Evolutionary conservation across 2,113 vertebrate genomes (phyloP).

Genomic region (Phaethornis superciliosus): DNA sequence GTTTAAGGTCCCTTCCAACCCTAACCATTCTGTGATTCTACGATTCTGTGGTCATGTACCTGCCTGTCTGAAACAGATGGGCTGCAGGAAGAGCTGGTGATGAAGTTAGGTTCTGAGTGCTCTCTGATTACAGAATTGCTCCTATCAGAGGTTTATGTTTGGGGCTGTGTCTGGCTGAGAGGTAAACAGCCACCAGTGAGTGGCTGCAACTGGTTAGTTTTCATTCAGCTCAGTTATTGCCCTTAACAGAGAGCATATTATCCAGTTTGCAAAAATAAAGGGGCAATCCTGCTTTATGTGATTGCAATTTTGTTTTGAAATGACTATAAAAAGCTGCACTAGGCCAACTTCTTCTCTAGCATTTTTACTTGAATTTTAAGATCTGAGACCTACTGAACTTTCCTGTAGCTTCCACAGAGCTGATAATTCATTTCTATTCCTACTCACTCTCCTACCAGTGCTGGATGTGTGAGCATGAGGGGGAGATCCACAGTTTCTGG

Average conservation of each 20-base stretch:
- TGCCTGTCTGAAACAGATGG: background rate
- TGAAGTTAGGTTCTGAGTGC: background rate
- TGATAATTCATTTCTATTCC: constrained; percentile 1
- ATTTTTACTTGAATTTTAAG: constrained; percentile 29
- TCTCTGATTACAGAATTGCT: background rate
- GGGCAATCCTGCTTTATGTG: background rate
- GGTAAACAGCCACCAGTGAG: background rate
- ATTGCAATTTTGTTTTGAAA: background rate
- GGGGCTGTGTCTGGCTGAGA: background rate
- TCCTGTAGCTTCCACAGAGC: background rate
- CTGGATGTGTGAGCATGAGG: background rate
- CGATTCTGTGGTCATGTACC: background rate
- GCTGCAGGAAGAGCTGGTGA: background rate
- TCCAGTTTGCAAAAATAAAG: background rate
- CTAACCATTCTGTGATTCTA: no score
- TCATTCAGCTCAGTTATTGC: background rate
- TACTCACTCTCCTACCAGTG: background rate
- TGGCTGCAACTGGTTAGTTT: background rate
- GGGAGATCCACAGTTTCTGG: background rate
- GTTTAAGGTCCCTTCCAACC: no score
- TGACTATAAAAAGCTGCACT: background rate
- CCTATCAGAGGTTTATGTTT: background rate
- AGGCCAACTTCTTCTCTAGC: background rate
- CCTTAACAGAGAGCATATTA: background rate
- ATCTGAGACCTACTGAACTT: constrained; percentile 2